These are phyloP conservation scores for Cettia cetti DNA, from an alignment of 2,113 vertebrate genomes.

Conservation along the genomic window DNA sequence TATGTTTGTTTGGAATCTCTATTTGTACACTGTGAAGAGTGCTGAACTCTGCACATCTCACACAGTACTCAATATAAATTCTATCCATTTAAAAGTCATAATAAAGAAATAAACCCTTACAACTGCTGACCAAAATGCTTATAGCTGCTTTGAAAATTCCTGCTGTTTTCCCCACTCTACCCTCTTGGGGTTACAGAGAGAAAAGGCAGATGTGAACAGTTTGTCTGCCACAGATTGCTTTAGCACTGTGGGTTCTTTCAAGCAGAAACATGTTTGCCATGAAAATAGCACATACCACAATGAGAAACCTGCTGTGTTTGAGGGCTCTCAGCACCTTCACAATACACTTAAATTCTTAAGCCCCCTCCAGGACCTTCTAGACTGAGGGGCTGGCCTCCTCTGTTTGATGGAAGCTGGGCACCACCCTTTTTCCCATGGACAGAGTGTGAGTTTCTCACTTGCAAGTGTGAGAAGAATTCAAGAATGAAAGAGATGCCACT, in stretches of 20 bases:
- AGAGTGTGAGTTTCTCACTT: not conserved
- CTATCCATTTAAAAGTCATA: not conserved
- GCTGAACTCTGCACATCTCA: not conserved
- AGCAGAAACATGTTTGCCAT: not conserved
- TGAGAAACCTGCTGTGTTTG: not conserved
- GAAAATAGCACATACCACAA: not conserved
- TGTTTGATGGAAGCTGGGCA: not conserved
- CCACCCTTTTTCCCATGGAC: not conserved
- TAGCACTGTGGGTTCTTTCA: not conserved
- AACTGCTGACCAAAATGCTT: not conserved
- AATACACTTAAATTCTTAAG: not conserved
- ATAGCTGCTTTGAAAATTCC: not conserved
- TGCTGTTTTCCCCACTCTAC: not conserved
- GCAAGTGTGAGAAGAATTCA: accelerated
- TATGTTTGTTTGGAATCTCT: not conserved
- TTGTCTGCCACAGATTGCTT: not conserved
- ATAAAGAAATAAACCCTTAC: not conserved
- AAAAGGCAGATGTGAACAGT: not conserved
- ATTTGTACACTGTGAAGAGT: not conserved
- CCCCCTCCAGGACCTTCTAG: not conserved
- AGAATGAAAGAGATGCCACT: not conserved
- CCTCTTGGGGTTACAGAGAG: not conserved
- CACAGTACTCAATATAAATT: not conserved
- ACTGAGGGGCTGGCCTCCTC: not conserved
- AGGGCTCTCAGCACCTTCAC: not conserved